phyloP scores from a whole-genome alignment of 2,797 vertebrate species.

The Gallirallus australis region DNA sequence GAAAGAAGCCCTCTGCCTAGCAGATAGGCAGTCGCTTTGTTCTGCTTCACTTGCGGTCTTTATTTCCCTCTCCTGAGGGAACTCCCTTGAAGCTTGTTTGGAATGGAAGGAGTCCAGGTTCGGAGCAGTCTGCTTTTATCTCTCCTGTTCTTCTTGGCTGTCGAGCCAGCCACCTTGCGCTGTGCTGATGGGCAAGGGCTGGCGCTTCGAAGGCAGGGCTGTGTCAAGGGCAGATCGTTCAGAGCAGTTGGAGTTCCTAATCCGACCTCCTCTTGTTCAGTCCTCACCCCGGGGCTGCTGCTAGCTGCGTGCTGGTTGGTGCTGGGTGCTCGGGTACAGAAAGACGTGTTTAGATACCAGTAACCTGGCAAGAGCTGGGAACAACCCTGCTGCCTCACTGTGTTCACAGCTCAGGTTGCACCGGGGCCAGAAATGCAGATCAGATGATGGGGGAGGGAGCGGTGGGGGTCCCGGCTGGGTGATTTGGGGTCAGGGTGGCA shows the following conservation, averaged over 20 bases:
- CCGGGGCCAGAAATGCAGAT: background rate
- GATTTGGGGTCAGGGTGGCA: background rate
- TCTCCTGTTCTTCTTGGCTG: background rate
- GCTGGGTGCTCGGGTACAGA: too few relatives aligned
- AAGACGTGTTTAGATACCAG: background rate
- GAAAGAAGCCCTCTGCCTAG: background rate
- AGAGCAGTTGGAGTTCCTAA: background rate
- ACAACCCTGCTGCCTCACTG: background rate
- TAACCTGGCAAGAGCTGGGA: background rate
- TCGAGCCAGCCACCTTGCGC: background rate
- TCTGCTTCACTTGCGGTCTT: background rate
- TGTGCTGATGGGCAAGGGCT: background rate
- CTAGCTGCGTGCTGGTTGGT: rapidly evolving
- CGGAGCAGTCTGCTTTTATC: background rate
- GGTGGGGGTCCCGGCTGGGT: background rate
- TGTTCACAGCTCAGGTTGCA: background rate
- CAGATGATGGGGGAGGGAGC: too few relatives aligned
- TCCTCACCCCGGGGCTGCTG: too few relatives aligned
- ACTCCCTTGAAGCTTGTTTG: background rate
- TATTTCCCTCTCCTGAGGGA: background rate
- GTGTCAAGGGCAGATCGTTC: rapidly evolving
- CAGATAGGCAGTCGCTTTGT: background rate
- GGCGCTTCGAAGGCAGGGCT: background rate
- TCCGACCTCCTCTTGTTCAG: background rate
- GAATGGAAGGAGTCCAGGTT: background rate